Base-by-base conservation (phyloP, 2,113 vertebrate genomes). In the Hassar affinis region DNA sequence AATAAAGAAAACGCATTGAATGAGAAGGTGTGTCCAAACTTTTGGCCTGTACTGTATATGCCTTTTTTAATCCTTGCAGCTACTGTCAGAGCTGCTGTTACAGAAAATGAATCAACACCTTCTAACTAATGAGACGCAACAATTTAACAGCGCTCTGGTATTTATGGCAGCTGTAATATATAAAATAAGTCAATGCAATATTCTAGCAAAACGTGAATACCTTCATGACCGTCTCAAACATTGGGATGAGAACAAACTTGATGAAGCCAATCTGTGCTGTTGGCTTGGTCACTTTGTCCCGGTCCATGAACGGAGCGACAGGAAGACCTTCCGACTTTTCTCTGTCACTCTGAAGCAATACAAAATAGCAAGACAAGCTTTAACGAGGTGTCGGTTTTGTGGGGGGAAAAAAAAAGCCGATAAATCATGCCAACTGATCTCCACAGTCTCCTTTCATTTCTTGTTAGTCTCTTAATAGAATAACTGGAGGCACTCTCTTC, bases 261-360 rank as follows among this genome's bases (percentile, higher is more conserved):
- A 96, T 96, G 89, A 99, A 99, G 0, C 97, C 97, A 0, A 97
- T 99, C 85, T 99, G 98, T 17, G 98, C 97, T 0, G 97, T 98
- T 0, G 98, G 96, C 74, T 98, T 99, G 85, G 98, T 99, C 84
- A 99, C 98, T 93, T 98, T 99, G 80, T 99, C 98, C 0, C 98
- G 93, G 90, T 99, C 98, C 98, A 99, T 99, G 92, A 99, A 99
- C 0, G 98, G 97, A 11, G 98, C 97, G 80, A 99, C 98, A 0
- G 98, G 98, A 17, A 99, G 97, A 38, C 98, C 98, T 88, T 99
- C 98, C 0, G 94, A 95, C 86, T 99, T 99, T 87, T 99, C 98
- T 0, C 96, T 91, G 91, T 99, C 98, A 0, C 98, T 99, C 98
- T 99, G 91, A 66, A 76, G 56, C 59, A 64, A 64, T 25, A 20